Percentiles rank a stretch among this genome's conserved stretches.
Evolutionary conservation across 2,797 vertebrate genomes (phyloP).

Genomic region (Craterocephalus amniculus): DNA sequence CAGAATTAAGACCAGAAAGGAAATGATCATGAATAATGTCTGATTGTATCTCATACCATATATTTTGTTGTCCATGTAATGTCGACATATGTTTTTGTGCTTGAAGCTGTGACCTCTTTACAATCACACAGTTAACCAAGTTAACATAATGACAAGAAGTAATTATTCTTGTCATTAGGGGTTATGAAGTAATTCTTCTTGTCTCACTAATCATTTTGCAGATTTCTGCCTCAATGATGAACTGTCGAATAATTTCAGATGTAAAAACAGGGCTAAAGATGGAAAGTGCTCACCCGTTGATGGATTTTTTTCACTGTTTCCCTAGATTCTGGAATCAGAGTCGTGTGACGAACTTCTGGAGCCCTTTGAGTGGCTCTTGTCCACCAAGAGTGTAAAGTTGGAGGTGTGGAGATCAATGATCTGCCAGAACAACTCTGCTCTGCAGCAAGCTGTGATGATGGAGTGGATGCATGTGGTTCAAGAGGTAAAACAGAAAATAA

Average conservation of each 20-base stretch:
- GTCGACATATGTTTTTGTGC: too few species aligned
- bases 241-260: not conserved
- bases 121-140: too few species aligned
- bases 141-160: too few species aligned
- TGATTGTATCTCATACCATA: too few species aligned
- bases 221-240: not conserved
- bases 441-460: conserved; percentile 43
- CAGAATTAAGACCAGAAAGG: too few species aligned
- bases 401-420: conserved; percentile 65
- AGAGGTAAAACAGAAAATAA: conserved; percentile 58
- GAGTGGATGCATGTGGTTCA: conserved; percentile 60
- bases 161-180: too few species aligned
- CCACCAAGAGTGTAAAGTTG: conserved; percentile 49
- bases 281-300: not conserved
- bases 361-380: conserved; percentile 74
- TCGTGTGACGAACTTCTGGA: conserved; percentile 61
- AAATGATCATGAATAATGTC: too few species aligned
- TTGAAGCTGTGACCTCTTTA: too few species aligned
- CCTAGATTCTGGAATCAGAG: conserved; percentile 43
- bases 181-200: too few species aligned
- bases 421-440: conserved; percentile 62
- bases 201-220: not conserved
- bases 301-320: conserved; percentile 13
- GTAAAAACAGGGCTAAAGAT: not conserved
- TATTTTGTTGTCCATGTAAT: too few species aligned